phyloP scores from a whole-genome alignment of 2,797 vertebrate genomes.

The Coracias cyanogaster region DNA sequence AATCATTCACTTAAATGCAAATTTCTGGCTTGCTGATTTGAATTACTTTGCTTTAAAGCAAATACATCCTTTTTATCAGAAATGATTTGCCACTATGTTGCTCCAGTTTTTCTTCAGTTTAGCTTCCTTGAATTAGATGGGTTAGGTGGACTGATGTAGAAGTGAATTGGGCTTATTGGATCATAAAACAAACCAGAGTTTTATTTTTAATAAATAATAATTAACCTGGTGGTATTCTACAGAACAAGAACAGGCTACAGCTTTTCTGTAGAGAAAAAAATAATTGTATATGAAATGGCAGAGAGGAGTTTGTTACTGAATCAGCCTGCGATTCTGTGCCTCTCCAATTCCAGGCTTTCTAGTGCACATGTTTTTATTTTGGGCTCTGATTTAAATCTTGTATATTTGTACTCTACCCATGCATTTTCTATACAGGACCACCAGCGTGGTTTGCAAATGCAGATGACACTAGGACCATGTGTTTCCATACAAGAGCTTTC shows the following conservation, averaged over 20 bases:
- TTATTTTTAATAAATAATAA: too few relatives aligned
- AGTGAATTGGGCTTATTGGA: neutral
- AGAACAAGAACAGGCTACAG: neutral
- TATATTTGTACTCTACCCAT: neutral
- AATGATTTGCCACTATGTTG: neutral
- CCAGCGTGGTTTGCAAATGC: neutral
- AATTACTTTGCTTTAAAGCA: slow-evolving; percentile 9
- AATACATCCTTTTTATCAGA: neutral
- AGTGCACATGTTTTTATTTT: neutral
- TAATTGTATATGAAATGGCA: neutral
- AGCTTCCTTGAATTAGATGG: neutral
- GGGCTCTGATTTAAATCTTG: neutral
- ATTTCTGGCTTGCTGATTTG: neutral
- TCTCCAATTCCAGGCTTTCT: neutral
- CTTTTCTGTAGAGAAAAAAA: neutral
- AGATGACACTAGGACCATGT: neutral
- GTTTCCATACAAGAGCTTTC: neutral
- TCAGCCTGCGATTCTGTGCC: neutral
- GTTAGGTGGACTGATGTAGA: neutral
- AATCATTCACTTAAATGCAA: neutral
- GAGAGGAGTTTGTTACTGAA: neutral
- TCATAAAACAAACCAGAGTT: neutral
- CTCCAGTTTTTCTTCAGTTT: neutral
- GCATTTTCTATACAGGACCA: neutral
- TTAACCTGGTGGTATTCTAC: neutral